A percentile compares a stretch with the other conserved stretches of the same genome.
Evolutionary conservation across 2,113 vertebrate species (phyloP).

Genomic region (Pterocles gutturalis): DNA sequence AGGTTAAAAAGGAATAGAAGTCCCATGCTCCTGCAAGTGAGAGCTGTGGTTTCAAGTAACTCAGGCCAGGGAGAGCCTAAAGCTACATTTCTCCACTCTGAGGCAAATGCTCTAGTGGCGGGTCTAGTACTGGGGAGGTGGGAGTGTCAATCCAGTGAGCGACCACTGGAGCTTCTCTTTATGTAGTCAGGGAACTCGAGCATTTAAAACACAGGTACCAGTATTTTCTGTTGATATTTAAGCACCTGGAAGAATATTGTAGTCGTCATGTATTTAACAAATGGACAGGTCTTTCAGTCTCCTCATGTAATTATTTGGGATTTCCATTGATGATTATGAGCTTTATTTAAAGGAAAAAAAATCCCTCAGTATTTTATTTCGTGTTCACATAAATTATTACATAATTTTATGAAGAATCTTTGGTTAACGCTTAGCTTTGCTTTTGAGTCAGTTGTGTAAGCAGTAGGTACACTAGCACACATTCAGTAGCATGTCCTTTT

Average conservation of each 20-base stretch:
- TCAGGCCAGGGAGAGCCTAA: neutral
- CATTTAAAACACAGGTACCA: accelerated
- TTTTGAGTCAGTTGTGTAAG: neutral
- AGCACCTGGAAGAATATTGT: neutral
- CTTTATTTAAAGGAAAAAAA: neutral
- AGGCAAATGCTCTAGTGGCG: neutral
- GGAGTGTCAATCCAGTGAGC: neutral
- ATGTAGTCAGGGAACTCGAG: neutral
- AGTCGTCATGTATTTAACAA: neutral
- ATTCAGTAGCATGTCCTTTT: neutral
- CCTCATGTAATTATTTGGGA: neutral
- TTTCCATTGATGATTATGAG: neutral
- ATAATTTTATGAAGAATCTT: neutral
- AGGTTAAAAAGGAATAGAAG: neutral
- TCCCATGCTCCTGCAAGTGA: neutral
- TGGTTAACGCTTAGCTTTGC: neutral
- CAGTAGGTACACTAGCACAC: accelerated
- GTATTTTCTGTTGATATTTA: neutral
- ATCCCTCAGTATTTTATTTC: neutral
- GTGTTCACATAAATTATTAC: neutral
- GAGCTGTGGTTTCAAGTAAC: neutral
- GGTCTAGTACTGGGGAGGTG: neutral
- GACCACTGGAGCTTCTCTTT: neutral
- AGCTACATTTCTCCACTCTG: neutral
- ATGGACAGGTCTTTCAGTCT: neutral